These are phyloP conservation scores for Urocynchramus pylzowi DNA, from an alignment of 2,113 vertebrate species.

Conservation along the genomic window DNA sequence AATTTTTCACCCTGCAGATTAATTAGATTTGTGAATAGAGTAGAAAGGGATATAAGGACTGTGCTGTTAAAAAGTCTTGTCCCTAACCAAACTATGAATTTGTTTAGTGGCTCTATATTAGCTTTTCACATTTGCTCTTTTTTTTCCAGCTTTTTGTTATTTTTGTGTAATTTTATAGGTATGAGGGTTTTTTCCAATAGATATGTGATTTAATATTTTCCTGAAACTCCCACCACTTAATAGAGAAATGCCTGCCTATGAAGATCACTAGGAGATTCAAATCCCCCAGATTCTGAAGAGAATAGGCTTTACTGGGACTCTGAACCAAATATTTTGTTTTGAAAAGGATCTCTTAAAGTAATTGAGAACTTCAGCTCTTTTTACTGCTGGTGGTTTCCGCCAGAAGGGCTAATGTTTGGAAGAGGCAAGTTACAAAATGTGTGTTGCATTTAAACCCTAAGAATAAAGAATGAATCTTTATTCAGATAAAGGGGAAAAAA, in stretches of 20 bases:
- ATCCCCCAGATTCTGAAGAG: background rate
- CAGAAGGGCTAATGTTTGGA: background rate
- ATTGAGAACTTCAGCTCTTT: background rate
- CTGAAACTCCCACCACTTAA: background rate
- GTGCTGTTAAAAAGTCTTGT: background rate
- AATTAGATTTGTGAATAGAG: background rate
- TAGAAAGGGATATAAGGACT: background rate
- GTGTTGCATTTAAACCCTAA: background rate
- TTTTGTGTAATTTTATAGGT: background rate
- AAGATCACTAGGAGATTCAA: background rate
- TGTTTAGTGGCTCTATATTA: background rate
- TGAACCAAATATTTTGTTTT: background rate
- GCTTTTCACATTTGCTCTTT: background rate
- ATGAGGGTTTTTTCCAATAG: background rate
- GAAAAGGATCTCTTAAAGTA: background rate
- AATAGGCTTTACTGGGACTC: background rate
- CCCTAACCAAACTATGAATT: background rate
- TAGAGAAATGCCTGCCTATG: background rate
- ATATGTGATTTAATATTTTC: background rate
- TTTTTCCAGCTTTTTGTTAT: background rate
- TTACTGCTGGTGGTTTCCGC: background rate
- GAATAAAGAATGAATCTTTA: background rate
- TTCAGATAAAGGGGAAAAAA: background rate
- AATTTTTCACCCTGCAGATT: background rate
- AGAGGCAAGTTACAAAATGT: background rate